phyloP scores from a whole-genome alignment of 1,140 invertebrate species.

The Acarapis woodi region DNA sequence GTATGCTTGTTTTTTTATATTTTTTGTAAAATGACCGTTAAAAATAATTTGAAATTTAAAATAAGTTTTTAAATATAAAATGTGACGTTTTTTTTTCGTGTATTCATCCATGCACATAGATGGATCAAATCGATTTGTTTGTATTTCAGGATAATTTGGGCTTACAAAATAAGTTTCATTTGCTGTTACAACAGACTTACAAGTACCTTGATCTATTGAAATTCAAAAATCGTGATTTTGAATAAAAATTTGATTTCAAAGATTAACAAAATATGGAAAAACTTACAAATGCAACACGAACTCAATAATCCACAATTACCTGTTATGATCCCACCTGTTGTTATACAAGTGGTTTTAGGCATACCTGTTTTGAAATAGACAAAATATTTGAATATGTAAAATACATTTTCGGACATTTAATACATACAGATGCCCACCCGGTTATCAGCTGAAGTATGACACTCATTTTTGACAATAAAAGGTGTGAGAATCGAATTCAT shows the following conservation, averaged over 20 bases:
- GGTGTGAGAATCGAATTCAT: constrained; percentile 8
- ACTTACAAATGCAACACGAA: constrained; percentile 11
- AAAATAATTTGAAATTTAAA: no score
- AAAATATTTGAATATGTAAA: no score
- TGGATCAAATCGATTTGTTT: constrained; percentile 9
- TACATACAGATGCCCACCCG: constrained; percentile 8
- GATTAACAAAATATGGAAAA: neutral
- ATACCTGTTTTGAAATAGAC: no score
- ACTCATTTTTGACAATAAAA: constrained; percentile 4
- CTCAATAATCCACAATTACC: constrained; percentile 9
- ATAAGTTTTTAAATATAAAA: no score
- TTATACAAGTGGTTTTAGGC: constrained; percentile 10
- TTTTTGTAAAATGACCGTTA: no score
- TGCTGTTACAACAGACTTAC: constrained; percentile 8
- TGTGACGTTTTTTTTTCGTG: no score
- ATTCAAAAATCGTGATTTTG: neutral
- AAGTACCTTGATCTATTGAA: constrained; percentile 10
- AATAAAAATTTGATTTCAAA: neutral
- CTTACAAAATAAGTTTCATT: constrained; percentile 12
- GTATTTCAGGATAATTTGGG: constrained; percentile 8
- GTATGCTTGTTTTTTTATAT: no score
- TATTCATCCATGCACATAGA: no score
- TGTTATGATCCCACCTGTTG: constrained; percentile 10
- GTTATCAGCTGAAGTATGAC: constrained; percentile 9
- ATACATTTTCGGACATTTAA: no score